Evolutionary conservation across 2,797 vertebrate species (phyloP).

Genomic region (Crocodylus rhombifer): DNA sequence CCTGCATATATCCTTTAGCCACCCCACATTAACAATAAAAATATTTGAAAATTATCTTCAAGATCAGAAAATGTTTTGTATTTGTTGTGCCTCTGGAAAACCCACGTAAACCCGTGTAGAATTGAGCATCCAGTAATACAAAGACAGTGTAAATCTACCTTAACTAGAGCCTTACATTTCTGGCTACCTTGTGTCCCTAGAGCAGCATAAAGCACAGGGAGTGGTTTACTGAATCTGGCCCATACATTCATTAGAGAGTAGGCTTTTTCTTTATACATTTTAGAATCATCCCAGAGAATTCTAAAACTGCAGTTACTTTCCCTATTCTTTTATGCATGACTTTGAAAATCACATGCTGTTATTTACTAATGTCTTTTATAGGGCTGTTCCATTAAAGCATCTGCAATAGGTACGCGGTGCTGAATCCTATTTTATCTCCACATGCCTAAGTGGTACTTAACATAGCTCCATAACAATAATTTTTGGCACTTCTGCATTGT

Average conservation of each 20-base stretch:
- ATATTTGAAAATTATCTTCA: not conserved
- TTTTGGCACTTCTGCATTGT: too few species aligned
- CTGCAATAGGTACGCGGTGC: not conserved
- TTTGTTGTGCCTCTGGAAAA: not conserved
- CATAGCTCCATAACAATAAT: too few species aligned
- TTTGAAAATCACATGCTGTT: not conserved
- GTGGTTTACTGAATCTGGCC: not conserved
- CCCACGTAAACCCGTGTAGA: not conserved
- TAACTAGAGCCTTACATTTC: not conserved
- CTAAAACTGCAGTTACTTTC: not conserved
- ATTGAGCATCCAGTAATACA: not conserved
- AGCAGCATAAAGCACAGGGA: not conserved
- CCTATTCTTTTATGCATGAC: not conserved
- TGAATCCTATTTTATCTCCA: too few species aligned
- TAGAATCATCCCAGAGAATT: not conserved
- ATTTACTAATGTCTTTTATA: not conserved
- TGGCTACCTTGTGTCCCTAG: not conserved
- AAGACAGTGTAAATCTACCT: not conserved
- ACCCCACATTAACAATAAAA: not conserved
- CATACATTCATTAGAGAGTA: not conserved
- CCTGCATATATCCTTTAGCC: not conserved
- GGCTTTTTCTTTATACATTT: not conserved
- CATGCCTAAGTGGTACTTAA: too few species aligned
- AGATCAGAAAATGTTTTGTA: not conserved
- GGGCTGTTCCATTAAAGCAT: rapidly evolving